These are phyloP conservation scores for Zaprionus lineosus DNA, from an alignment of 2,888 invertebrate genomes.

Conservation along the genomic window DNA sequence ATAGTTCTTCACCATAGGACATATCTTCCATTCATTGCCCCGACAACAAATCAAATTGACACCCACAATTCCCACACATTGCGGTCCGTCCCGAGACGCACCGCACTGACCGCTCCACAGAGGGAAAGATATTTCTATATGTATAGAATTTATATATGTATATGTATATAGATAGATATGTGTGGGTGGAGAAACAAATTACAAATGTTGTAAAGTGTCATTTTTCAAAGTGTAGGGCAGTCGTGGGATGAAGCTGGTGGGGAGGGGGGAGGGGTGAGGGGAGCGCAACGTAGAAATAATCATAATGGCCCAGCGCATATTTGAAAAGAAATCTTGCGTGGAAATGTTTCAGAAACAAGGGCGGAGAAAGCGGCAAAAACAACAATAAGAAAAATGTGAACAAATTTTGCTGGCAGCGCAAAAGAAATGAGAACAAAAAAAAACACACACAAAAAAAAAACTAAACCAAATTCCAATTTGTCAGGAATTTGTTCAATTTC, in stretches of 20 bases:
- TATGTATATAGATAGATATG: too few relatives aligned
- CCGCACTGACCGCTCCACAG: too few relatives aligned
- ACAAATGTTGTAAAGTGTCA: conserved; percentile 78
- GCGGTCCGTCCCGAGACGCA: too few relatives aligned
- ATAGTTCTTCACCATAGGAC: too few relatives aligned
- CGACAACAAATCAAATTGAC: conserved; percentile 62
- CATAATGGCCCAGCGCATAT: conserved; percentile 73
- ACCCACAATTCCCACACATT: conserved; percentile 51
- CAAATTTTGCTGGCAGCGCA: conserved; percentile 65
- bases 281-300: conserved; percentile 69
- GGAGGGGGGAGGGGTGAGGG: neutral
- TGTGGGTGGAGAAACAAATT: conserved; percentile 74
- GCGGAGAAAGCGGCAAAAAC: conserved; percentile 35
- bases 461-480: conserved; percentile 81
- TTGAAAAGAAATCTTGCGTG: conserved; percentile 74
- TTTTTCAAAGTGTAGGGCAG: conserved; percentile 67
- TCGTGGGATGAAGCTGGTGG: conserved; percentile 6
- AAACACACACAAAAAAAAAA: conserved; percentile 51
- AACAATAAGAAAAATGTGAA: conserved; percentile 69
- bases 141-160: too few relatives aligned
- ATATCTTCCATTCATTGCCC: conserved; percentile 28
- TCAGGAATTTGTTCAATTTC: conserved; percentile 82
- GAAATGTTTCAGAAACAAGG: conserved; percentile 68
- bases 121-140: too few relatives aligned
- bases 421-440: conserved; percentile 59